Evolutionary conservation across 2,888 invertebrate genomes (phyloP).

Genomic region (Opisthograptis luteolata): DNA sequence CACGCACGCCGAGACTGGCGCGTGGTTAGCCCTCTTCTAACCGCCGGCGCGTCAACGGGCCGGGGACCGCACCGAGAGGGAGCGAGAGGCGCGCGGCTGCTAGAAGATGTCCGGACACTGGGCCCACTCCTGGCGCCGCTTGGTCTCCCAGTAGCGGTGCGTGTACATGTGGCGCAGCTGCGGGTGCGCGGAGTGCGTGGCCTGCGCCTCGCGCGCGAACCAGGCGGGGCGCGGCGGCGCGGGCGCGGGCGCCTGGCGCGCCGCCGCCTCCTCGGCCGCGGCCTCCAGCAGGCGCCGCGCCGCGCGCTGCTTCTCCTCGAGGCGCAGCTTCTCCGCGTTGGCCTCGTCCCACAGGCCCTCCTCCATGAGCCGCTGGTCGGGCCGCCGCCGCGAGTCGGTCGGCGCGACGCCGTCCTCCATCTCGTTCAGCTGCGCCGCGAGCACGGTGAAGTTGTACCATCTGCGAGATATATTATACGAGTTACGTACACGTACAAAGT

Average conservation of each 20-base stretch:
- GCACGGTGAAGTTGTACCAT: conserved; percentile 96
- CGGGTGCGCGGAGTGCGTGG: conserved; percentile 85
- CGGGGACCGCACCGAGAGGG: too few relatives aligned
- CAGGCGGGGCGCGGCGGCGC: conserved; percentile 92
- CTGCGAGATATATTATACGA: too few relatives aligned
- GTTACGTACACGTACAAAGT: too few relatives aligned
- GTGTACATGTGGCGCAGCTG: conserved; percentile 89
- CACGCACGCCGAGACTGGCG: too few relatives aligned
- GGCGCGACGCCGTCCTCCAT: conserved; percentile 96
- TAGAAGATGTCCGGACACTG: conserved; percentile 96
- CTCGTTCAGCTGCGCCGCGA: conserved; percentile 99
- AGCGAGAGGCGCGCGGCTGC: conserved; percentile 33
- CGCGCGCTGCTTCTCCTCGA: conserved; percentile 98
- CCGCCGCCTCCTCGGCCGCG: conserved; percentile 89
- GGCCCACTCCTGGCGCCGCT: conserved; percentile 94
- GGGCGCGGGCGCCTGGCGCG: conserved; percentile 85
- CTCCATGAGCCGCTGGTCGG: conserved; percentile 99
- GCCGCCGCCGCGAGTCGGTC: conserved; percentile 95
- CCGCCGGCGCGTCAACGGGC: too few relatives aligned
- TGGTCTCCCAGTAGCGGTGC: conserved; percentile 96
- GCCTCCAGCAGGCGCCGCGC: conserved; percentile 91
- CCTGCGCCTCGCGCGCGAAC: conserved; percentile 94
- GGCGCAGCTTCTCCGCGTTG: conserved; percentile 90
- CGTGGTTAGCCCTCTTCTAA: too few relatives aligned
- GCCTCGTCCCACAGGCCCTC: conserved; percentile 96